Evolutionary conservation across 2,113 vertebrate species (phyloP).

Genomic region (Passer montanus): DNA sequence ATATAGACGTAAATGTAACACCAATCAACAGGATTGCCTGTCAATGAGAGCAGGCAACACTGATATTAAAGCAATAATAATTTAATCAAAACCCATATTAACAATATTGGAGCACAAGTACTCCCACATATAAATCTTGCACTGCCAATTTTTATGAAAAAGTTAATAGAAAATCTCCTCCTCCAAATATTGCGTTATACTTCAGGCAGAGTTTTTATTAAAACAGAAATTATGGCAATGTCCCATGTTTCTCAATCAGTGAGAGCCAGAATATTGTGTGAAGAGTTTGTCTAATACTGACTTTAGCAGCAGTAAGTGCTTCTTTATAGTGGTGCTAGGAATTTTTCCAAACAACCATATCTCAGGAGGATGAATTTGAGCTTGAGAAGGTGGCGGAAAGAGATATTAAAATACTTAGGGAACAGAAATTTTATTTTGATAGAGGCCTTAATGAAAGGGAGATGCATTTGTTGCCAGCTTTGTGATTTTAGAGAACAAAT

Average conservation of each 20-base stretch:
- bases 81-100: background rate
- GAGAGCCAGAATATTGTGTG: background rate
- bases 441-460: background rate
- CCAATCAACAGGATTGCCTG: background rate
- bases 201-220: background rate
- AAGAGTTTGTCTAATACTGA: background rate
- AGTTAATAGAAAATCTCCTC: background rate
- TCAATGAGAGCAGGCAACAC: background rate
- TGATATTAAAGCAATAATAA: background rate
- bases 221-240: background rate
- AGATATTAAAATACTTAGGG: background rate
- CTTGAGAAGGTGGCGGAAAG: background rate
- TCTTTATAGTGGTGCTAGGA: background rate
- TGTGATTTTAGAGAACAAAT: background rate
- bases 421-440: background rate
- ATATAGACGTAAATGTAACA: background rate
- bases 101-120: background rate
- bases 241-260: background rate
- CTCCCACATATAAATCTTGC: background rate
- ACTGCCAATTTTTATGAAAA: background rate
- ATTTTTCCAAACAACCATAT: background rate
- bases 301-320: background rate
- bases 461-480: background rate
- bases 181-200: background rate
- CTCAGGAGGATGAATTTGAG: background rate